Evolutionary conservation across 2,113 vertebrate species (phyloP), one percentile per base, ranked within the genome.

Genomic region (Rutilus rutilus): DNA sequence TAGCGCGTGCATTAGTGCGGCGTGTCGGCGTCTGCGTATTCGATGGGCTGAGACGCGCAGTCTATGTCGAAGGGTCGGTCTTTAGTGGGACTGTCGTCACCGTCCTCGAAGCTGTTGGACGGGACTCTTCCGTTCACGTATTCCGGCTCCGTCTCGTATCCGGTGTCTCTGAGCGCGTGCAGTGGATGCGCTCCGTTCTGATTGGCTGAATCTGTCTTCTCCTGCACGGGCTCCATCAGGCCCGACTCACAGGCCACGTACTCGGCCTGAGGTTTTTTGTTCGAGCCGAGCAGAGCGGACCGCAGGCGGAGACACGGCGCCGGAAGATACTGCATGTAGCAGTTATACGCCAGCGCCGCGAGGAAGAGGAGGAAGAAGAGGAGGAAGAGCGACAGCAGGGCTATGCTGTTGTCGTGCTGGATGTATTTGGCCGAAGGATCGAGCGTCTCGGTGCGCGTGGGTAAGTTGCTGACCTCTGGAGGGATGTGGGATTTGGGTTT

Each of bases 321-420:
- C 0, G 98, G 98, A 8, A 99, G 96, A 81, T 96, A 99, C 88
- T 96, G 97, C 94, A 97, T 97, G 93, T 98, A 98, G 89, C 98
- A 99, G 93, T 99, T 99, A 93, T 99, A 99, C 14, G 88, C 92
- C 10, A 98, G 42, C 1, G 97, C 95, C 9, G 93, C 92, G 87
- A 98, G 88, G 90, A 97, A 98, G 42, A 99, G 96, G 14, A 96
- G 59, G 67, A 97, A 98, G 90, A 98, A 96, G 82, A 97, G 93
- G n/a, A 99, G 94, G 77, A 98, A 96, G 88, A 99, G 96, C 21
- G 94, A 94, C 91, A 99, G 96, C 84, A 98, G 94, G 59, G 97
- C 95, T 1, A 91, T 93, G 87, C 95, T 96, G 93, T 97, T 97
- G 6, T 95, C 95, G 77, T 94, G 94, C 91, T 96, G 96, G 74